phyloP scores from a whole-genome alignment of 2,113 vertebrate species.

The Phainopepla nitens region DNA sequence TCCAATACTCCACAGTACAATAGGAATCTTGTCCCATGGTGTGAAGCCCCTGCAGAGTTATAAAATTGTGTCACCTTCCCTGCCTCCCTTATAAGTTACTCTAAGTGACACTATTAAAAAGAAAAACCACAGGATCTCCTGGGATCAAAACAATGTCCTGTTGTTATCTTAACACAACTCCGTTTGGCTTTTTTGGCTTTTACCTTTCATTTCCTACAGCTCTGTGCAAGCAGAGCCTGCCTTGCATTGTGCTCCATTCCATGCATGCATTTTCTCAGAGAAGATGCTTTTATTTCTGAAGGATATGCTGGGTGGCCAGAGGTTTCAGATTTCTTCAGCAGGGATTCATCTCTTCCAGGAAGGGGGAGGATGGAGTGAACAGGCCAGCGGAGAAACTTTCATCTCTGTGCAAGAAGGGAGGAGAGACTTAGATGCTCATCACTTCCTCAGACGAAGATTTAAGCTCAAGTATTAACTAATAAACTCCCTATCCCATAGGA shows the following conservation, averaged over 20 bases:
- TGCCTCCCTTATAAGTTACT: conserved; percentile 55
- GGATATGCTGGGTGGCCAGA: conserved; percentile 29
- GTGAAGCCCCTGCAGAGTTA: conserved; percentile 64
- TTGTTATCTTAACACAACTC: conserved; percentile 39
- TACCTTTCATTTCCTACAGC: conserved; percentile 20
- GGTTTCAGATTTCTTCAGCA: conserved; percentile 34
- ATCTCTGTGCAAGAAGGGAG: background rate
- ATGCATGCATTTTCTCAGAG: conserved; percentile 25
- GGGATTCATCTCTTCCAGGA: conserved; percentile 12
- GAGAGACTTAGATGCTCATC: conserved; percentile 21
- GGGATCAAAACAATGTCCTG: conserved; percentile 53
- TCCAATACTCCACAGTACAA: conserved; percentile 49
- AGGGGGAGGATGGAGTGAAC: background rate
- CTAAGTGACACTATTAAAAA: conserved; percentile 54
- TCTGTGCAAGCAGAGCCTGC: background rate
- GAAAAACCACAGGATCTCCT: conserved; percentile 41
- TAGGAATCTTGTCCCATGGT: conserved; percentile 69
- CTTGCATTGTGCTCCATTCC: conserved; percentile 29
- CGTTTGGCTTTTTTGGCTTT: conserved; percentile 24
- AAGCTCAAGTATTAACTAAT: conserved; percentile 23
- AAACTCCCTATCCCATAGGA: conserved; percentile 8
- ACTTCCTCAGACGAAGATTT: background rate
- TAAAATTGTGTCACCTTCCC: conserved; percentile 65
- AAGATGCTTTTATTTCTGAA: conserved; percentile 36
- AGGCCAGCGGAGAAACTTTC: background rate